Base-by-base conservation (phyloP, 2,113 vertebrate genomes). In the Setophaga petechia region DNA sequence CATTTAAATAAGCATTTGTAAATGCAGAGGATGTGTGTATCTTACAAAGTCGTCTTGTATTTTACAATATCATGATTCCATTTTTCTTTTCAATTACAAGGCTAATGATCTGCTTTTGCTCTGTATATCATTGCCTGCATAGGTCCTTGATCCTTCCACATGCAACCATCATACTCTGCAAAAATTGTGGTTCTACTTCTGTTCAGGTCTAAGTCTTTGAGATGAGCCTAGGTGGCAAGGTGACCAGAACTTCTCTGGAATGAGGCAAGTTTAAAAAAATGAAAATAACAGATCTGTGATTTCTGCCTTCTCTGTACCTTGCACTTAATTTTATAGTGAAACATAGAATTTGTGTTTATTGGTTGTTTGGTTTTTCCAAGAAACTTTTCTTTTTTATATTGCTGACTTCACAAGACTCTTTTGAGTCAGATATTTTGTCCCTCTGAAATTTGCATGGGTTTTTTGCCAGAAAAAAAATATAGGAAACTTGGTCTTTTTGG, bases 391-490 rank as follows among this genome's bases (percentile, higher is more conserved):
- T 69, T 77, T 43, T 55, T 28, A 35, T 69, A 55, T 39, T 76
- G 43, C 46, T 87, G 47, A 84, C 54, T 93, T 84, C 41, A 68
- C 37, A 84, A 66, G 25, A 69, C n/a, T 73, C 33, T 58, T 69
- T 49, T 43, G 58, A 84, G 57, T 6, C 1, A 54, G 57, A 87
- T 72, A 51, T 82, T 91, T 91, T 30, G 5, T 87, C n/a, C 18
- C 15, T 82, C 66, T 43, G 12, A 84, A 17, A 94, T 88, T 87
- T 93, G 52, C 73, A 92, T 72, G 52, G 31, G 31, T 67, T 73
- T 90, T 78, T 30, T 91, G 87, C 74, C 76, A 94, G 94, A 84
- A 94, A 83, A 43, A 84, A 41, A 11, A 35, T 37, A 77, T 41
- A 52, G 54, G 27, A 94, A 90, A 92, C 15, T 69, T 75, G 27